phyloP scores from a whole-genome alignment of 2,113 vertebrate genomes.

The Tympanuchus pallidicinctus region DNA sequence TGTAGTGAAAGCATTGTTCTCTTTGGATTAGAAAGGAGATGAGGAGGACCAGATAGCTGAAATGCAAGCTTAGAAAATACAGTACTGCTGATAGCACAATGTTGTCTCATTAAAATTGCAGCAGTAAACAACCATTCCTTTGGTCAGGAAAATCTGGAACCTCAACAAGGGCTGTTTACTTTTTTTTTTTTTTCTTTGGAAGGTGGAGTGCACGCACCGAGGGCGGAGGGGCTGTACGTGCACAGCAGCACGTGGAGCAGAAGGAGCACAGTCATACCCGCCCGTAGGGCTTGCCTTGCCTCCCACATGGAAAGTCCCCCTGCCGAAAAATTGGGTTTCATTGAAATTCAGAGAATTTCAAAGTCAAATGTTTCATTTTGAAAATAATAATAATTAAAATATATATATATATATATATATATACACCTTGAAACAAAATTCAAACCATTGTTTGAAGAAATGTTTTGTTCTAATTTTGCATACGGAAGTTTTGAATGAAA shows the following conservation, averaged over 20 bases:
- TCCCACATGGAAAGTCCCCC: background rate
- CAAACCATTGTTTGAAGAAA: background rate
- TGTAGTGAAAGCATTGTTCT: background rate
- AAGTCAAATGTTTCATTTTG: background rate
- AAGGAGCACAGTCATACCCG: background rate
- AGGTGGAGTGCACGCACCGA: background rate
- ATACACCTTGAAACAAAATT: background rate
- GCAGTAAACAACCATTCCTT: background rate
- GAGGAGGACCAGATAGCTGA: background rate
- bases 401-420: no score
- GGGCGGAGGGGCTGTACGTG: conserved; percentile 9
- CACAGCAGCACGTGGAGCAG: background rate
- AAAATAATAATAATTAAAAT: background rate
- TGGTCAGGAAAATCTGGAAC: background rate
- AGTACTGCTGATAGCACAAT: background rate
- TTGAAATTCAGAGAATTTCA: background rate
- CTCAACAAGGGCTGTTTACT: background rate
- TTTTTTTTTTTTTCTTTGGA: background rate
- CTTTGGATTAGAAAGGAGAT: background rate
- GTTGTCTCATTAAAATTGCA: background rate
- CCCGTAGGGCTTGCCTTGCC: background rate
- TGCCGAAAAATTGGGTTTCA: background rate
- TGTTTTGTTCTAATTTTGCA: background rate
- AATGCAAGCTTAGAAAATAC: background rate
- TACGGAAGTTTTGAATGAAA: background rate